phyloP scores from a whole-genome alignment of 2,888 invertebrate genomes.

The Epirrhoe alternata region DNA sequence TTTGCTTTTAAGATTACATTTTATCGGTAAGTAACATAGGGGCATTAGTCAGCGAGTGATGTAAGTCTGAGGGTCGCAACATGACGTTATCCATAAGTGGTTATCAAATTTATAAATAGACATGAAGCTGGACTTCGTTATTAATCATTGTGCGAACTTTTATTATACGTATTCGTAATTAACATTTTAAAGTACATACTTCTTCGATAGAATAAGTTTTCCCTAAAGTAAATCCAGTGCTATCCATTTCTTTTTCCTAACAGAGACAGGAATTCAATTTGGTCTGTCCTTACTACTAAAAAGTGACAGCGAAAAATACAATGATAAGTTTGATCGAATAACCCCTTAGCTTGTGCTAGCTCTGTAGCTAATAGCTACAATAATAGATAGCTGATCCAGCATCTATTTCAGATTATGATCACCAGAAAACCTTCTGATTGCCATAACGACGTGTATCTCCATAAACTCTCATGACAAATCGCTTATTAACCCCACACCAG shows the following conservation, averaged over 20 bases:
- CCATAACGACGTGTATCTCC: background rate
- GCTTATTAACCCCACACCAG: slow-evolving; percentile 11
- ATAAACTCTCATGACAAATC: slow-evolving; percentile 5
- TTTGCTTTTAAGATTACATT: background rate
- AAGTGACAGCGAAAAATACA: no score
- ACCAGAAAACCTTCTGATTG: no score
- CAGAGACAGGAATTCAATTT: no score
- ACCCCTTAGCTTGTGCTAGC: no score
- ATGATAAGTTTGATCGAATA: no score
- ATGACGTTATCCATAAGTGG: slow-evolving; percentile 42
- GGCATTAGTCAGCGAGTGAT: slow-evolving; percentile 42
- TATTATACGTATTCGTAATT: background rate
- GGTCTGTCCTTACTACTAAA: no score
- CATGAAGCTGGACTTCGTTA: slow-evolving; percentile 28
- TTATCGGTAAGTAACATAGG: slow-evolving; percentile 3
- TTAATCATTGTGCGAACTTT: slow-evolving; percentile 28
- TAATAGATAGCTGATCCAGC: background rate
- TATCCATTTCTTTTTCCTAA: no score
- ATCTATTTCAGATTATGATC: background rate
- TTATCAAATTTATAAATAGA: slow-evolving; percentile 43
- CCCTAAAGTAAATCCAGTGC: no score
- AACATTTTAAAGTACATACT: slow-evolving; percentile 12
- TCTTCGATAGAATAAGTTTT: background rate
- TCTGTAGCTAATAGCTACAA: no score
- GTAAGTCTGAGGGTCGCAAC: slow-evolving; percentile 40